Evolutionary conservation across 2,113 vertebrate species (phyloP), one percentile per base, ranked within the genome.

Genomic region (Rhinichthys klamathensis): DNA sequence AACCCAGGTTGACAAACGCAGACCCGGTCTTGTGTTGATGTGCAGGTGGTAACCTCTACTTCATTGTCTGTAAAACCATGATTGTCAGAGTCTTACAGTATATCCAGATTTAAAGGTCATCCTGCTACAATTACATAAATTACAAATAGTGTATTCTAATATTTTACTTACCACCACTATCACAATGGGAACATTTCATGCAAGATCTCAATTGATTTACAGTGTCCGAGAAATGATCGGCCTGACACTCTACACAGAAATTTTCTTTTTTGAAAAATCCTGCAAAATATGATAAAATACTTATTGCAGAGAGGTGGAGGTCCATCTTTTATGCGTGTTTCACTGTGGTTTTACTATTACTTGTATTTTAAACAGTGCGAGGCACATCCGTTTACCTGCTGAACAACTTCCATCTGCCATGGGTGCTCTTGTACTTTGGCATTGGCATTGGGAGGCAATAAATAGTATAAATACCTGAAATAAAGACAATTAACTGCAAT

Each of bases 131-230:
- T 73, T 63, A 30, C 30, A 77, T 1, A 38, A 9, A 54, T 76
- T 11, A 30, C 32, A 78, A 60, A 38, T 60, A 54, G 49, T 15
- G 30, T 27, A 21, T 6, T 51, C 15, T 35, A 16, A 44, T 56
- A 6, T 49, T 75, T 56, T 77, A 84, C 87, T 70, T 38, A 88
- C 87, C 23, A 1, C 0, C 2, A 2, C 0, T 0, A 21, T 23
- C 15, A 81, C 87, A 88, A 0, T 0, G 0, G 0, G 0, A 0
- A 51, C 87, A 88, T 3, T 0, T 0, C 0, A 2, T 0, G 73
- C 87, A 88, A 0, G 0, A 0, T 0, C 0, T 0, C 0, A 0
- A 0, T 2, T 0, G 2, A 56, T 76, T 80, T 6, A 3, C 0
- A 0, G 0, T 0, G 0, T 60, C 3, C 0, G 0, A 2, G 27